phyloP scores from a whole-genome alignment of 2,888 invertebrate species.

The Leucoma salicis region DNA sequence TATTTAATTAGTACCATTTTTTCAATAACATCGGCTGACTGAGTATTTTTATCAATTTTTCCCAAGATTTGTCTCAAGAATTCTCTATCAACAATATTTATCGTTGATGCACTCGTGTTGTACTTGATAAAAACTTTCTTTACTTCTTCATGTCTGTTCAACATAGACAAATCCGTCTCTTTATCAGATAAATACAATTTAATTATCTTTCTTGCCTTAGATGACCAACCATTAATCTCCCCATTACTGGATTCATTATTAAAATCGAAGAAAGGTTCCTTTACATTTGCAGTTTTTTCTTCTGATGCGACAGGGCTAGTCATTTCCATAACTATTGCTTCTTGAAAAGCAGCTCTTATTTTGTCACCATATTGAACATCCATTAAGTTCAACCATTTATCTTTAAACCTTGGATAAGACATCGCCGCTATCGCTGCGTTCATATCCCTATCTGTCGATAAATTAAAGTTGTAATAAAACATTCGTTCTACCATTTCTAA shows the following conservation, averaged over 20 bases:
- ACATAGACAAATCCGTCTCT: neutral
- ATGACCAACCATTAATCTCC: no score
- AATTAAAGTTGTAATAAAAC: neutral
- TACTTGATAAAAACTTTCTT: neutral
- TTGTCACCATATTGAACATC: neutral
- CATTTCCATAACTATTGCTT: neutral
- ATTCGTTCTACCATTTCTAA: neutral
- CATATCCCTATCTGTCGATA: neutral
- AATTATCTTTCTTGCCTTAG: neutral
- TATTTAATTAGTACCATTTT: no score
- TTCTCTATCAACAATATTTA: no score
- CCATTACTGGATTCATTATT: neutral
- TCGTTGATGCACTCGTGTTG: no score
- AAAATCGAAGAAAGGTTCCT: neutral
- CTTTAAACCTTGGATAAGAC: slow-evolving; percentile 1
- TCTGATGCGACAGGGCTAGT: neutral
- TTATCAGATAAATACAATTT: neutral
- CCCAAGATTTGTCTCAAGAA: no score
- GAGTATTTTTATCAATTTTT: no score
- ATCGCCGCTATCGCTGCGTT: neutral
- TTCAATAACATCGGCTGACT: no score
- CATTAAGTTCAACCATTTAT: neutral
- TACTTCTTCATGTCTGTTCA: neutral
- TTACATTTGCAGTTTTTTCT: neutral
- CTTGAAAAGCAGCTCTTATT: neutral